Evolutionary conservation across 2,113 vertebrate species (phyloP), one percentile per base, ranked within the genome.

Genomic region (Oryzias celebensis): DNA sequence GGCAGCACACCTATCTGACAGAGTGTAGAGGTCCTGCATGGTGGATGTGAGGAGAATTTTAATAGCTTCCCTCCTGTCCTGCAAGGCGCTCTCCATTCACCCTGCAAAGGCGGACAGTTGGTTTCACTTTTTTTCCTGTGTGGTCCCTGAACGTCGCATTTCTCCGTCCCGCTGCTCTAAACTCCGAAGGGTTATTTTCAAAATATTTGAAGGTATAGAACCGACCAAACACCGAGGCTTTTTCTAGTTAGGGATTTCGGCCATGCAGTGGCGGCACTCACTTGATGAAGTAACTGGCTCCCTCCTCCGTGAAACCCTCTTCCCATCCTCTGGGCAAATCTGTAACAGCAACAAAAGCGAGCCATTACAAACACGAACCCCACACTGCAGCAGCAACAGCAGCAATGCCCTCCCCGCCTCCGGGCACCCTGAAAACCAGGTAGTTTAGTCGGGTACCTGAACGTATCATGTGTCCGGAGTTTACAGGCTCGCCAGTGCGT

Each of bases 201-300:
- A 18, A 23, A 13, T 23, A 46, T 23, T 28, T 58, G 18, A 10
- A 18, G 22, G 51, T 18, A 18, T 24, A 14, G 16, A 36, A 14
- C 7, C 14, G 18, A 10, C 7, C 7, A 16, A 57, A 22, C 23
- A 22, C 20, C 3, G 36, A 36, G 36, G 8, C 8, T 4, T 28
- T 28, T 28, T 4, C 26, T 28, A 28, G 7, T 6, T 5, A 28
- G 3, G 26, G 26, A 10, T 12, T 12, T 12, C 36, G 36, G 56
- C 3, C 75, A 94, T 20, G 20, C 20, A 20, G 20, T 20, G 20
- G 20, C 20, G 20, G 26, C 7, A 28, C 96, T 97, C 89, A 98
- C 97, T 98, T 94, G 84, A 98, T 98, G 91, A 98, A 98, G 93
- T 95, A 98, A 87, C 97, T 98, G 87, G 95, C 97, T 78, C 97